phyloP scores from a whole-genome alignment of 2,888 invertebrate species.

The Napeogenes sylphis region DNA sequence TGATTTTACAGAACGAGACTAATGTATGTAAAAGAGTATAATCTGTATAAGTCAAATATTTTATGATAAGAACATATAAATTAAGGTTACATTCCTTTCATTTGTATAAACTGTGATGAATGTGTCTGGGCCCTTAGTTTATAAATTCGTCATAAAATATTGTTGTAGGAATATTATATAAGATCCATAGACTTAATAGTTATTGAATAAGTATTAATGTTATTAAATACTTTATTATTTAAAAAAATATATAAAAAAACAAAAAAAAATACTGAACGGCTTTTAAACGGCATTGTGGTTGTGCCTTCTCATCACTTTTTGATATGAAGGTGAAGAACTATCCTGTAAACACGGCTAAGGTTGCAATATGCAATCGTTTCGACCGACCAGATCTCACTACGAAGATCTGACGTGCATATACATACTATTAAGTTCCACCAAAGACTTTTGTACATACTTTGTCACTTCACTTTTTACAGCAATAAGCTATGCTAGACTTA shows the following conservation, averaged over 20 bases:
- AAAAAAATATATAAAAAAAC: slow-evolving; percentile 39
- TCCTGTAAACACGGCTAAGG: slow-evolving; percentile 74
- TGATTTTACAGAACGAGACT: slow-evolving; percentile 71
- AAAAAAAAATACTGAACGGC: slow-evolving; percentile 35
- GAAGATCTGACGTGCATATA: slow-evolving; percentile 73
- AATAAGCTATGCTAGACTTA: slow-evolving; percentile 60
- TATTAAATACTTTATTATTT: slow-evolving; percentile 36
- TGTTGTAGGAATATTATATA: slow-evolving; percentile 47
- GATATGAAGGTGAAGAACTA: slow-evolving; percentile 61
- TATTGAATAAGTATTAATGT: slow-evolving; percentile 54
- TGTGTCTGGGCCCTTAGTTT: slow-evolving; percentile 78
- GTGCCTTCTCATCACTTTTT: slow-evolving; percentile 51
- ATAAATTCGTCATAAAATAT: slow-evolving; percentile 75
- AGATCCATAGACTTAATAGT: slow-evolving; percentile 62
- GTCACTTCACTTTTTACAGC: slow-evolving; percentile 43
- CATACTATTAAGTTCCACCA: slow-evolving; percentile 56
- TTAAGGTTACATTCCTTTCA: slow-evolving; percentile 79
- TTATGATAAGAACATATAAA: slow-evolving; percentile 74
- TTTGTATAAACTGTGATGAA: slow-evolving; percentile 73
- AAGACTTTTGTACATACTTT: slow-evolving; percentile 72
- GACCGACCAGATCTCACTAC: slow-evolving; percentile 74
- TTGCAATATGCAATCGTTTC: slow-evolving; percentile 72
- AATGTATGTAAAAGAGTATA: slow-evolving; percentile 43
- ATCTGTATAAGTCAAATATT: slow-evolving; percentile 59
- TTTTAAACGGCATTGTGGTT: slow-evolving; percentile 69